Evolutionary conservation across 1,140 invertebrate species (phyloP), one percentile per base, ranked within the genome.

Genomic region (Plutomurus gul): DNA sequence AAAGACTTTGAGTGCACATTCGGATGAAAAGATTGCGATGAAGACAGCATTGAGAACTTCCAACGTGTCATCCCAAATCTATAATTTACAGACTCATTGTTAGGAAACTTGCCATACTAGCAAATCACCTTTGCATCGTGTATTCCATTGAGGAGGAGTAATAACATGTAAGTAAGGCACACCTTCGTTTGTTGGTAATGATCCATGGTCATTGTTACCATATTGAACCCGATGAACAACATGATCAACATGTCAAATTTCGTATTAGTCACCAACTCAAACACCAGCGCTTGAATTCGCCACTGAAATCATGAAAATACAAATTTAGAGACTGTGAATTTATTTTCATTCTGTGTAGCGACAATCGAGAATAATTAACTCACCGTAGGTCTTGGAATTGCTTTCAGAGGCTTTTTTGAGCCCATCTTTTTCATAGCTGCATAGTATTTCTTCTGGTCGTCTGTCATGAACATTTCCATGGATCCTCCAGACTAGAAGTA

Each of bases 401-500:
- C 96, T 90, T 99, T 99, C 85, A 97, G 90, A 46, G 97, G 97
- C 88, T 98, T 96, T 87, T 98, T 99, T 40, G 94, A 96, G 83
- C 96, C 95, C 96, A 99, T 98, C 89, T 98, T 98, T 88, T 99
- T 99, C 97, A 99, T 99, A 75, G 97, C 97, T 88, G 97, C 98
- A 89, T 99, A 99, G 88, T 99, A 99, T 89, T 99, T 99, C 91
- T 99, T 99, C 88, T 99, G 97, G 89, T 99, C 96, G 88, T 99
- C 97, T 82, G 97, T 99, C 97, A 99, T 99, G 90, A 99, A 99
- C 95, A 99, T 97, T 88, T 99, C 97, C 60, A 99, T 89, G 82
- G 96, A 98, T 83, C 96, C 97, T 85, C 97, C 97, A 85, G 95
- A 94, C 70, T 72, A 72, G 6, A 25, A 72, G 22, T 4, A 25